phyloP scores from a whole-genome alignment of 2,888 invertebrate genomes.

The Chalcis sispes region DNA sequence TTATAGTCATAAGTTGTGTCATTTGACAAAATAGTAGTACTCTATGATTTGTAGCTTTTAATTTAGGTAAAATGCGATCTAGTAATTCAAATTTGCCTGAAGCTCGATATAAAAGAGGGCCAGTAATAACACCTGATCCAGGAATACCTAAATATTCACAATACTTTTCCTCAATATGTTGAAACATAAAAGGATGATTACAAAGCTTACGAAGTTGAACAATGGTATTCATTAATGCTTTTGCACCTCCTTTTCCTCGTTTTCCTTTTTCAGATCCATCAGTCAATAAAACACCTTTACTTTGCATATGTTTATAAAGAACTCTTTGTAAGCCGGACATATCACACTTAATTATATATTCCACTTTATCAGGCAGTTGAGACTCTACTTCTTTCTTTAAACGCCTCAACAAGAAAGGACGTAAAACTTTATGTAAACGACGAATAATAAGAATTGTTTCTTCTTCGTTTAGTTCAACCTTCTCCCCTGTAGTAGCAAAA shows the following conservation, averaged over 20 bases:
- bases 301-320: constrained; percentile 98
- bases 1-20: constrained; percentile 99
- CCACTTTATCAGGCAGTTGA: constrained; percentile 98
- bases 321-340: constrained; percentile 98
- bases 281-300: constrained; percentile 94
- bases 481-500: constrained; percentile 99
- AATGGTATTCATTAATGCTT: constrained; percentile 99
- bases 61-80: constrained; percentile 97
- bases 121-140: constrained; percentile 86
- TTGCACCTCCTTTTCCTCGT: constrained; percentile 95
- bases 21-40: constrained; percentile 99
- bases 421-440: constrained; percentile 98
- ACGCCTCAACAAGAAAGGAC: constrained; percentile 97
- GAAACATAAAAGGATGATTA: constrained; percentile 99
- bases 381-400: constrained; percentile 99
- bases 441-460: constrained; percentile 99
- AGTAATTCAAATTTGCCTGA: constrained; percentile 98
- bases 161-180: constrained; percentile 98
- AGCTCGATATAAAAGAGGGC: constrained; percentile 93
- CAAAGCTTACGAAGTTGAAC: constrained; percentile 98
- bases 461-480: constrained; percentile 99
- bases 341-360: constrained; percentile 99
- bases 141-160: constrained; percentile 90
- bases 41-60: constrained; percentile 93
- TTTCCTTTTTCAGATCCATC: constrained; percentile 98